A percentile compares a stretch with the other conserved stretches of the same genome.
Conservation (phyloP, 2,888 invertebrate species). For the Aelia acuminata region DNA sequence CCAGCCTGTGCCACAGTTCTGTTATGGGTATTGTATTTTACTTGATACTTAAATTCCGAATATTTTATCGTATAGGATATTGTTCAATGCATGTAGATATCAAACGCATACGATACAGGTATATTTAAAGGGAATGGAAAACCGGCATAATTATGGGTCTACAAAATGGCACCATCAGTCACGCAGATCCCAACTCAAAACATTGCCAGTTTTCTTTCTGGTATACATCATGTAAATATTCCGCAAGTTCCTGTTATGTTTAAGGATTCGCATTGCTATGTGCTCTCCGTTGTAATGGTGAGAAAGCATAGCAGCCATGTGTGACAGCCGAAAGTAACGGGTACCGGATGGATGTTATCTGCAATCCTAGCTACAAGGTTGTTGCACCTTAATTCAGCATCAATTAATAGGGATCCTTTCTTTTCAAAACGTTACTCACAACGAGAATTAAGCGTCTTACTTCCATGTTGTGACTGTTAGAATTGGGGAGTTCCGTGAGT, state of each 20-base stretch:
- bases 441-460: neutral
- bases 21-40: too few species aligned
- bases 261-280: neutral
- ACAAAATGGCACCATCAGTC: too few species aligned
- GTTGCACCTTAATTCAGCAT: neutral
- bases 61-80: too few species aligned
- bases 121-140: too few species aligned
- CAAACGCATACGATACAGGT: too few species aligned
- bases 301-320: neutral
- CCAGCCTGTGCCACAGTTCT: too few species aligned
- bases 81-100: too few species aligned
- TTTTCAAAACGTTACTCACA: neutral
- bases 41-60: too few species aligned
- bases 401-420: neutral
- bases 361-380: neutral
- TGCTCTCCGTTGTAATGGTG: slow-evolving; percentile 22
- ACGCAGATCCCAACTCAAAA: too few species aligned
- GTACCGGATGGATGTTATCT: slow-evolving; percentile 2
- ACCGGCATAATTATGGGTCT: too few species aligned
- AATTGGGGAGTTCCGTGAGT: neutral
- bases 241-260: neutral
- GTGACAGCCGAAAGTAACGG: neutral
- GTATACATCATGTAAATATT: neutral
- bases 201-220: neutral
- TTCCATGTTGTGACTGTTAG: slow-evolving; percentile 24